phyloP scores from a whole-genome alignment of 2,113 vertebrate species.

The Glaucidium brasilianum region DNA sequence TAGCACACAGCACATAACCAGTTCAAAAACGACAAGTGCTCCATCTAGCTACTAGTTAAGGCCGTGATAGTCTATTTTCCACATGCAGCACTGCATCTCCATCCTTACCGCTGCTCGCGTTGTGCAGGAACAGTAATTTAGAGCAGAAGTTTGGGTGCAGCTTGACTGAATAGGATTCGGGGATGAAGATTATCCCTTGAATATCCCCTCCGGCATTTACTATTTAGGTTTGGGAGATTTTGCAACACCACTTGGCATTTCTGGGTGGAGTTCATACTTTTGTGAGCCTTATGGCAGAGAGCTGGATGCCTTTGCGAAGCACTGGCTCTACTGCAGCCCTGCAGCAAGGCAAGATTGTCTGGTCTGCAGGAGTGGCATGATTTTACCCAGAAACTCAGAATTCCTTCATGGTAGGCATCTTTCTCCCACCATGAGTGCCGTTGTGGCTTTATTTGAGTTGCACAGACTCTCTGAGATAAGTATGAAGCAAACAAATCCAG shows the following conservation, averaged over 20 bases:
- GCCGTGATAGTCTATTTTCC: neutral
- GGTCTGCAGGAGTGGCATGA: neutral
- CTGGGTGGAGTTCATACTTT: neutral
- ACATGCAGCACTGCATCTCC: neutral
- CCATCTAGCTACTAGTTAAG: neutral
- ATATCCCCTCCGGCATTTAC: neutral
- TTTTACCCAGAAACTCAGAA: neutral
- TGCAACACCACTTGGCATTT: neutral
- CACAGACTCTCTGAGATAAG: neutral
- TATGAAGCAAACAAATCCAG: neutral
- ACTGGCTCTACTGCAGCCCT: neutral
- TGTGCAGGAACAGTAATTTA: neutral
- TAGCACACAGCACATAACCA: neutral
- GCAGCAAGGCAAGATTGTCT: neutral
- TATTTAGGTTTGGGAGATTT: neutral
- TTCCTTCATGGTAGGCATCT: neutral
- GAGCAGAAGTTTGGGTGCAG: neutral
- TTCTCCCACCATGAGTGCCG: fast-evolving
- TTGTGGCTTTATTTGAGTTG: neutral
- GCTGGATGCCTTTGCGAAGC: neutral
- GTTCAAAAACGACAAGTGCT: neutral
- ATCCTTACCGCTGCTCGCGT: neutral
- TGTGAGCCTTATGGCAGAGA: neutral
- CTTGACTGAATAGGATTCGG: neutral
- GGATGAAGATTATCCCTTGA: neutral